Percentiles rank a stretch among this genome's conserved stretches.
Evolutionary conservation across 2,797 vertebrate genomes (phyloP).

Genomic region (Hirundo rustica): DNA sequence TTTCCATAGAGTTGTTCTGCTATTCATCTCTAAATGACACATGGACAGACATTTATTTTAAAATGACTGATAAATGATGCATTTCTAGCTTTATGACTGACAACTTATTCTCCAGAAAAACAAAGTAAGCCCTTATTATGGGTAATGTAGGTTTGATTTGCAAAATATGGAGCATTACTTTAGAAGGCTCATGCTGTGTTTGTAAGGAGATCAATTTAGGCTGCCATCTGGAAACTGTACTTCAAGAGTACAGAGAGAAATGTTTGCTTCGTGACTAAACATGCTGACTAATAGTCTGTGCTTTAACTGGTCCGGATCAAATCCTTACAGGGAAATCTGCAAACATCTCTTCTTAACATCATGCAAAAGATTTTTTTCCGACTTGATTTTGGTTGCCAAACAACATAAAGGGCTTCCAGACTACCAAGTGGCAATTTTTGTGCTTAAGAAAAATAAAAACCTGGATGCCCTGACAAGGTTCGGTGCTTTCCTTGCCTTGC

Average conservation of each 20-base stretch:
- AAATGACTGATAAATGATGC: background rate
- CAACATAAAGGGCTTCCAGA: rapidly evolving
- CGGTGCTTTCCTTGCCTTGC: background rate
- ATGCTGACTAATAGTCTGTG: constrained; percentile 10
- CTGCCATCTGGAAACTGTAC: constrained; percentile 57
- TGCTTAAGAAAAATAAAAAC: background rate
- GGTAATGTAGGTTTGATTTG: background rate
- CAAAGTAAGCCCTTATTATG: background rate
- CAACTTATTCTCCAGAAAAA: background rate
- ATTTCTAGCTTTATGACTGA: background rate
- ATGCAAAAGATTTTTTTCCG: background rate
- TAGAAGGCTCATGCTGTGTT: background rate
- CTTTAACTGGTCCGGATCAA: background rate
- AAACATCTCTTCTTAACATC: background rate
- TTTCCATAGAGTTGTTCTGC: constrained; percentile 61
- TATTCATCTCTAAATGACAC: constrained; percentile 12
- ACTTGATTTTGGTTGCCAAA: background rate
- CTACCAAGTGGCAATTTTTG: background rate
- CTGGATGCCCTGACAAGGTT: too few species aligned
- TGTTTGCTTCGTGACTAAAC: constrained; percentile 48
- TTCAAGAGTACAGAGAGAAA: constrained; percentile 20
- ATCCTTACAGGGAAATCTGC: constrained; percentile 38
- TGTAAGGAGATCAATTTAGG: background rate
- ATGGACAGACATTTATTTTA: background rate
- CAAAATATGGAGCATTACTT: background rate